Evolutionary conservation across 2,797 vertebrate species (phyloP).

Genomic region (Takifugu rubripes): DNA sequence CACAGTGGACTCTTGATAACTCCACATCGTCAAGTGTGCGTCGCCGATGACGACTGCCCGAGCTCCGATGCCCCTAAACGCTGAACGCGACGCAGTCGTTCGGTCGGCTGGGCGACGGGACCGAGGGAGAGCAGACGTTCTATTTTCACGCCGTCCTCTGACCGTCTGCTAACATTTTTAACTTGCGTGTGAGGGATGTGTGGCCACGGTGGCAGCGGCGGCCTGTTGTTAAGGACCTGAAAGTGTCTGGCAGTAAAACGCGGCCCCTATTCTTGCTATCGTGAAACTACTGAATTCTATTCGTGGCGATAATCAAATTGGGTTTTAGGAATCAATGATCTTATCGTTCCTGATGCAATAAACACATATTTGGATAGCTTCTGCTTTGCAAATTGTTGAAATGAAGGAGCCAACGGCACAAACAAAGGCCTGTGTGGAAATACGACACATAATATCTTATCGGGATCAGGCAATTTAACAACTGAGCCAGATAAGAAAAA

Average conservation of each 20-base stretch:
- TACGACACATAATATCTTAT: too few species aligned
- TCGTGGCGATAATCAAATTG: too few species aligned
- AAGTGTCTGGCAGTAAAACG: conserved; percentile 5
- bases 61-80: not conserved
- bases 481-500: conserved; percentile 8
- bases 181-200: conserved; percentile 34
- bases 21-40: not conserved
- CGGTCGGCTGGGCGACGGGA: not conserved
- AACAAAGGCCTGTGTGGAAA: too few species aligned
- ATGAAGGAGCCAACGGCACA: too few species aligned
- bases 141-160: conserved; percentile 14
- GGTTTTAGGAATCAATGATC: too few species aligned
- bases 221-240: conserved; percentile 16
- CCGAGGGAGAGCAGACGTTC: conserved; percentile 7
- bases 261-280: too few species aligned
- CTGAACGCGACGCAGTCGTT: conserved; percentile 1
- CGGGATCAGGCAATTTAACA: not conserved
- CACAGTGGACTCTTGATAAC: conserved; percentile 3
- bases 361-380: too few species aligned
- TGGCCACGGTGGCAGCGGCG: conserved; percentile 25
- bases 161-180: conserved; percentile 49
- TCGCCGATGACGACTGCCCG: not conserved
- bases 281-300: too few species aligned
- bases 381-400: too few species aligned
- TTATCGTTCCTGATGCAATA: too few species aligned